Evolutionary conservation across 2,797 vertebrate species (phyloP).

Genomic region (Miichthys miiuy): DNA sequence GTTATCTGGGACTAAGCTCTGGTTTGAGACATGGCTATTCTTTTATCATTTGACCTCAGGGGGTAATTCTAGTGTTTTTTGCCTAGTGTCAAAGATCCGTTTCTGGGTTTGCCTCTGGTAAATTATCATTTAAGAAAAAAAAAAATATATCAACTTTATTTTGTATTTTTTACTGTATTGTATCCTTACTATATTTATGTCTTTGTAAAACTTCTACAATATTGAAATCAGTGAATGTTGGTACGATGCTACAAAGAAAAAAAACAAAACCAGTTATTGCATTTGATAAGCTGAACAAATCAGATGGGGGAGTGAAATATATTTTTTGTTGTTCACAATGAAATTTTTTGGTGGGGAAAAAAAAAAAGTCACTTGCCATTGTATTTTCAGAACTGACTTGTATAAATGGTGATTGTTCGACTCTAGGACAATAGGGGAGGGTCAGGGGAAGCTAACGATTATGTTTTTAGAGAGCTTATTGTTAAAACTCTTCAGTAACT

Average conservation of each 20-base stretch:
- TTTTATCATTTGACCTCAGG: constrained; percentile 89
- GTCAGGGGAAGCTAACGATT: constrained; percentile 18
- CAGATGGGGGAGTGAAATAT: constrained; percentile 67
- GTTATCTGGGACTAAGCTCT: constrained; percentile 64
- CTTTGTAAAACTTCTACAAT: constrained; percentile 87
- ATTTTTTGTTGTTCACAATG: constrained; percentile 76
- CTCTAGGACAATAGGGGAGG: constrained; percentile 45
- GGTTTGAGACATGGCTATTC: constrained; percentile 74
- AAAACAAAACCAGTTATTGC: constrained; percentile 68
- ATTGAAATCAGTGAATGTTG: constrained; percentile 87
- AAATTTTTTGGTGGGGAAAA: constrained; percentile 56
- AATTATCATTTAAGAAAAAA: constrained; percentile 79
- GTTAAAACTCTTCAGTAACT: constrained; percentile 55
- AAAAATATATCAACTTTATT: constrained; percentile 81
- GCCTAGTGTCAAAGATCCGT: constrained; percentile 81
- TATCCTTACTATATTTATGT: constrained; percentile 86
- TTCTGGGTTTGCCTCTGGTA: constrained; percentile 81
- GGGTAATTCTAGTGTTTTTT: constrained; percentile 83
- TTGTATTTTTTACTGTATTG: constrained; percentile 87
- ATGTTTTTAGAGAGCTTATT: constrained; percentile 65
- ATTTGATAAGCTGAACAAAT: constrained; percentile 87
- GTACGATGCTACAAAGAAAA: constrained; percentile 81
- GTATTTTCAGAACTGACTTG: constrained; percentile 79
- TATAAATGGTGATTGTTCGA: constrained; percentile 70
- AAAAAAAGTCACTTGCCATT: constrained; percentile 72